Evolutionary conservation across 2,113 vertebrate species (phyloP), one percentile per base, ranked within the genome.

Genomic region (Phylloscopus whistleri): DNA sequence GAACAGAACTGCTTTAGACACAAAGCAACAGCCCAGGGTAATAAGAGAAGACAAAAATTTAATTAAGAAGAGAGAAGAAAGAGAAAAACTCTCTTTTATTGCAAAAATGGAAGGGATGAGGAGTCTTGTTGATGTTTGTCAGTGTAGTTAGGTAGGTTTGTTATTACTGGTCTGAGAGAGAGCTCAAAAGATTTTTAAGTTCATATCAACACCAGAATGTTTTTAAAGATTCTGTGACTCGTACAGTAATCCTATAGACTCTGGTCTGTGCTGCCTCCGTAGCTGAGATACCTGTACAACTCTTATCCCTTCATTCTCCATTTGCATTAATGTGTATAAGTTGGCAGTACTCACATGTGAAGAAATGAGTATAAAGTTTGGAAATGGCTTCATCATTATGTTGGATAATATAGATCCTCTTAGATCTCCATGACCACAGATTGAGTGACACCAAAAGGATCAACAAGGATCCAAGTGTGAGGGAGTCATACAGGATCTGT

Each of bases 1-100:
- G 58, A 87, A 43, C 67, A 95, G 58, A 73, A 69, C 60, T 64
- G 43, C 69, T 77, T 68, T 76, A 86, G 88, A 86, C 72, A 59
- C 78, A 94, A 92, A 83, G 67, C 60, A 77, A 49, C 56, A 84
- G 62, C 48, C 48, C 35, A 84, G 33, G 33, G 44, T 94, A 89
- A 84, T 87, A 96, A 86, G 13, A 82, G 58, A 93, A 93, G 72
- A 92, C 56, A 88, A 93, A 84, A 73, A 84, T 63, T 81, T 85
- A 91, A 86, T 93, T 92, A 87, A 89, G 72, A 94, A 89, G 55
- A 74, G 84, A 30, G 24, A 72, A 55, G 39, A 56, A 79, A 63
- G 35, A 56, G 43, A 85, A 88, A 19, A 56, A 48, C 35, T 73
- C 24, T 66, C 26, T 82, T 95, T 90, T 94, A 79, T 82, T 94